Evolutionary conservation across 35 echinoderm and acorn worm species (phyloP), one percentile per base, ranked within the genome.

Genomic region (Patiria miniata): DNA sequence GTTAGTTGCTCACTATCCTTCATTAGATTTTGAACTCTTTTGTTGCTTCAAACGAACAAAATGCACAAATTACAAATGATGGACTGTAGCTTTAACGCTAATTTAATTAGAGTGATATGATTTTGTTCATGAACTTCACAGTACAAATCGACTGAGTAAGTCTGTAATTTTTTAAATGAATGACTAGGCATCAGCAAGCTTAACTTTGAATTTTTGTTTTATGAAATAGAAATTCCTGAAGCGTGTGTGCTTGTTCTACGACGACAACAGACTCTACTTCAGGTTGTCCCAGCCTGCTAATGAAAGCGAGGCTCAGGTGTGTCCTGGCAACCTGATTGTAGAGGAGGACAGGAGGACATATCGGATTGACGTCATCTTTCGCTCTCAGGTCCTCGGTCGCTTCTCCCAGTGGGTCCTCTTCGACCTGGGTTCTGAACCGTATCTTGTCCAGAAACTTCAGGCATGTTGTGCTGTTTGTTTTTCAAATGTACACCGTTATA

Each of bases 321-420:
- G 91, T 78, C 91, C 95, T 16, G 95, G 87, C 10, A 90, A 58
- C 61, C 38, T 84, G 39, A 85, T 91, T 2, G 78, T 29, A 2
- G 52, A 80, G 68, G 52, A 73, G 7, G 69, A 52, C 15, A 58
- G 81, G 9, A 88, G 28, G 14, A 68, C 78, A 26, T 97, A 86
- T 68, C 77, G 79, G 5, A 87, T 98, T 51, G 40, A 81, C 22
- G 83, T 94, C 3, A 42, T 81, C 8, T 98, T 94, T 68, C 61
- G 86, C 38, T 86, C 95, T 12, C 59, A 85, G 5, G 83, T 98
- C 65, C 50, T 94, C 22, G 95, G 95, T n/a, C 42, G 39, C 18
- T 94, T 90, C 55, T 65, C 93, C 39, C 95, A 97, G 83, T 93
- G 91, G 90, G 83, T 93, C 37, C 68, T 93, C 7, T 93, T 97